Evolutionary conservation across 2,888 invertebrate genomes (phyloP), one percentile per base, ranked within the genome.

Genomic region (Hirtodrosophila histrioides): DNA sequence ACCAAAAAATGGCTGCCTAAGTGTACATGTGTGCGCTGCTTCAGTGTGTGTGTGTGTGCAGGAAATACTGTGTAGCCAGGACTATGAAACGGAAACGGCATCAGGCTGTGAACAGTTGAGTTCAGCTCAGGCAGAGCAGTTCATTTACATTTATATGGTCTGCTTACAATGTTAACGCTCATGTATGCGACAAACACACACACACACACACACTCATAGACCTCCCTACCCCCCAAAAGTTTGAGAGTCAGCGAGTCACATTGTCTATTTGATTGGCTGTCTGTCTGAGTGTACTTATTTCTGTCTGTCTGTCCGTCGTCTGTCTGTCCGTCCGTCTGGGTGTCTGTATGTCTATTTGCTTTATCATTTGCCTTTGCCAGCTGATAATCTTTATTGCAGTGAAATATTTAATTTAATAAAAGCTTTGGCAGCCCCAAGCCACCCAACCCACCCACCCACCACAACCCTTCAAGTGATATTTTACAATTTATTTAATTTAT

Each of bases 401-500:
- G 68, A 85, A 82, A 85, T 88, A 78, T 88, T 84, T 84, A 84
- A 84, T 84, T 84, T 84, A 88, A 86, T 84, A 84, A 84, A 84
- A 83, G 82, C 75, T 45, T 70, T 63, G 51, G 43, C 64, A 49
- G 17, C 44, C 33, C 40, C 40, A 43, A 17, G 17, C 17, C 17
- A 17, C 17, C 17, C 7, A 31, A 31, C 50, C 24, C 55, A 2
- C 36, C 35, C 33, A 10, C 23, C n/a, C 23, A 7, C 40, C 27
- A 27, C 36, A 57, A 51, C 63, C 56, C 61, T 53, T 71, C 65
- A 48, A 69, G 61, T 74, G 39, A 69, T 86, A 84, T 85, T 82
- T 87, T 85, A 78, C 82, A 87, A 88, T 88, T 86, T 84, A 83
- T 84, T 88, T 88, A 88, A 84, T 84, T 84, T 84, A 88, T 84